A percentile compares a stretch with the other conserved stretches of the same genome.
Conservation (phyloP, 2,888 invertebrate genomes). For the Amiota minor region DNA sequence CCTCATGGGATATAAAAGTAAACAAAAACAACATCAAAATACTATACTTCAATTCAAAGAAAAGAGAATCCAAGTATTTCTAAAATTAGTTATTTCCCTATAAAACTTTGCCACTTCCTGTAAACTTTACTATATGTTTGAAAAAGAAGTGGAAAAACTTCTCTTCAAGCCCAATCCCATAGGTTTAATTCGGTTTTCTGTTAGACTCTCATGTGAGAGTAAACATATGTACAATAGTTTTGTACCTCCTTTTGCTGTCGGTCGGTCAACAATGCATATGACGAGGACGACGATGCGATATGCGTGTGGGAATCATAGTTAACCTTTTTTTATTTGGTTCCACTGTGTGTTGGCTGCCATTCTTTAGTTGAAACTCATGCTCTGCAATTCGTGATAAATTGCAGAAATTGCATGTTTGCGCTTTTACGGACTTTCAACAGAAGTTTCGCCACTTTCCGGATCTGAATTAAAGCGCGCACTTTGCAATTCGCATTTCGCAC, state of each 20-base stretch:
- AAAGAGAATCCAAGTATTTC: constrained; percentile 28
- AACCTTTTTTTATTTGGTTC: constrained; percentile 1
- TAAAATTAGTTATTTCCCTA: constrained; percentile 11
- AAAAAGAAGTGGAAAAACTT: constrained; percentile 40
- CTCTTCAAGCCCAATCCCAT: constrained; percentile 43
- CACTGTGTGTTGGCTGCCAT: background rate
- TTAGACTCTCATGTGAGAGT: constrained; percentile 7
- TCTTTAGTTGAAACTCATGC: background rate
- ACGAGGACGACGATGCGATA: no score
- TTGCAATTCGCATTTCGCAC: no score
- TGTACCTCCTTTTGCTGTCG: background rate
- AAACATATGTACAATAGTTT: constrained; percentile 23
- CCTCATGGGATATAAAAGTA: no score
- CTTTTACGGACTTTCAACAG: constrained; percentile 27
- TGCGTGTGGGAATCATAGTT: background rate
- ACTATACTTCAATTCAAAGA: constrained; percentile 28
- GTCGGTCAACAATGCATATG: constrained; percentile 9
- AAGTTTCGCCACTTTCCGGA: background rate
- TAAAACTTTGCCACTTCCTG: background rate
- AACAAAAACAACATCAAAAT: background rate
- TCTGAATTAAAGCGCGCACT: no score
- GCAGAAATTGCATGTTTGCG: constrained; percentile 41
- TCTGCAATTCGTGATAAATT: constrained; percentile 54
- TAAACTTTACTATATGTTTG: no score
- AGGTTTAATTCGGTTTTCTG: constrained; percentile 60